Evolutionary conservation across 2,888 invertebrate species (phyloP).

Genomic region (Lithophane semibrunnea): DNA sequence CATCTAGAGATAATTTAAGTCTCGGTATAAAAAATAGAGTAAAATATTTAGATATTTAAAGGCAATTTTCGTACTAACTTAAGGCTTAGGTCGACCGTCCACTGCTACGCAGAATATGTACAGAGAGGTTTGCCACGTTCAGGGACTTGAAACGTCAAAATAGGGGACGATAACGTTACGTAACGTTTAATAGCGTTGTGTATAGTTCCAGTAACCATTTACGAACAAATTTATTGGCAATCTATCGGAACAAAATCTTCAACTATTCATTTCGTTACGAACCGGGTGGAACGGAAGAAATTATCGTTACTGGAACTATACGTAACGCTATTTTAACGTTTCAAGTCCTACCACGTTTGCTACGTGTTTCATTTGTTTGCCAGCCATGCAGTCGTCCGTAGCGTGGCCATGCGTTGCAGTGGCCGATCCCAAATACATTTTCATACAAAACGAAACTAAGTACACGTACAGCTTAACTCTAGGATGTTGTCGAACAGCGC

Average conservation of each 20-base stretch:
- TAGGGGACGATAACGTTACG: no score
- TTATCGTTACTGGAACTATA: no score
- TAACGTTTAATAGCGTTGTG: no score
- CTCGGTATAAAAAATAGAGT: neutral
- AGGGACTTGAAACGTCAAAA: no score
- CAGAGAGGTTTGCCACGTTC: neutral
- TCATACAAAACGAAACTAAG: neutral
- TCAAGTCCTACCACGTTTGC: neutral
- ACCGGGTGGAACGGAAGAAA: no score
- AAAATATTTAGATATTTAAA: neutral
- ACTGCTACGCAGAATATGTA: neutral
- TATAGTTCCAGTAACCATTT: no score
- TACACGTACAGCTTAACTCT: neutral
- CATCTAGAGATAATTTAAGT: neutral
- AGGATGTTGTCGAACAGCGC: no score
- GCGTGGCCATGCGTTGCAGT: neutral
- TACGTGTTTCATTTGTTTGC: neutral
- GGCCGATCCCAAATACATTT: neutral
- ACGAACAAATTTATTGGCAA: no score
- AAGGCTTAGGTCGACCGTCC: neutral
- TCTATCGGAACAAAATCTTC: no score
- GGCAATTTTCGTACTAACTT: neutral
- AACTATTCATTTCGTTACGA: no score
- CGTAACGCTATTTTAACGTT: no score
- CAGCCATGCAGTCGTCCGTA: neutral